Evolutionary conservation across 2,888 invertebrate genomes (phyloP).

Genomic region (Drosophila hamatofila): DNA sequence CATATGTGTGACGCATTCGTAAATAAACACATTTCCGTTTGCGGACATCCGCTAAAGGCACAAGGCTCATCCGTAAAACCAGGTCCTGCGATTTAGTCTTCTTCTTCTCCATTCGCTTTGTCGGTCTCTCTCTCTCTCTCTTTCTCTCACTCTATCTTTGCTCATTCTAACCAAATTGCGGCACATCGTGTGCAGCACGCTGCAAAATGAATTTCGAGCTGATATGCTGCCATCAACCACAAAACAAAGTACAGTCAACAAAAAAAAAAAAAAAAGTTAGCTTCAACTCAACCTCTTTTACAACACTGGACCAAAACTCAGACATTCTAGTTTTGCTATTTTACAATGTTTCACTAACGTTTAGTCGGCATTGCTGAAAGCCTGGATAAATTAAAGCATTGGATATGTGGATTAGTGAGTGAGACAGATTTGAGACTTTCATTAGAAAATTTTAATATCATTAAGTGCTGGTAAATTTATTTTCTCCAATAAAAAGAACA

Average conservation of each 20-base stretch:
- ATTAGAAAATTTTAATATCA: too few relatives aligned
- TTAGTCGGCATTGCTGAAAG: not conserved
- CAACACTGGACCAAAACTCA: not conserved
- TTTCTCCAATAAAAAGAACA: too few relatives aligned
- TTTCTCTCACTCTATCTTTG: not conserved
- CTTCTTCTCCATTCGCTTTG: not conserved
- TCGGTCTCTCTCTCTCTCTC: too few relatives aligned
- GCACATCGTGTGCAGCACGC: slow-evolving; percentile 62
- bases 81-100: slow-evolving; percentile 8
- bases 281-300: slow-evolving; percentile 30
- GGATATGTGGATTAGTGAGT: not conserved
- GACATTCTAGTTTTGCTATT: slow-evolving; percentile 6
- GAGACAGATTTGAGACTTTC: too few relatives aligned
- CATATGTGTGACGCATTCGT: slow-evolving; percentile 16
- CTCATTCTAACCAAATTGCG: slow-evolving; percentile 34
- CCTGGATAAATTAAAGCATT: not conserved
- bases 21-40: slow-evolving; percentile 48
- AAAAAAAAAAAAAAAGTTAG: slow-evolving; percentile 12
- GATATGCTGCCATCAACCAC: slow-evolving; percentile 35
- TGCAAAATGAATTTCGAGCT: slow-evolving; percentile 69
- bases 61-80: slow-evolving; percentile 13
- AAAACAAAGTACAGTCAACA: slow-evolving; percentile 1
- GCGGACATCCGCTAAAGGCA: slow-evolving; percentile 50
- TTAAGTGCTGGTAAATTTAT: too few relatives aligned
- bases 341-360: not conserved